phyloP scores from a whole-genome alignment of 2,888 invertebrate genomes.

The Scotopteryx bipunctaria region DNA sequence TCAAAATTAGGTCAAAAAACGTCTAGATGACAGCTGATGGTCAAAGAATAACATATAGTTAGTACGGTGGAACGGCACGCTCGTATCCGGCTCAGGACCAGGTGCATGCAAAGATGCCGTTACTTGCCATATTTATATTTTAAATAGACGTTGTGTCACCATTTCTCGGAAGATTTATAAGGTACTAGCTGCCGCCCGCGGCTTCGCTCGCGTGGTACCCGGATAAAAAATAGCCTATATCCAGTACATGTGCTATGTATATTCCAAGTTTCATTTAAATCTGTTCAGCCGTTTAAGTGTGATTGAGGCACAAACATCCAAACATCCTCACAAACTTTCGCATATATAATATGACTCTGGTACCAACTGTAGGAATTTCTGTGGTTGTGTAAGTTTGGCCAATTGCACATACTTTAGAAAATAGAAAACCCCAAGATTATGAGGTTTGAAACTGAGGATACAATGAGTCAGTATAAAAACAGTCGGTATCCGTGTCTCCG shows the following conservation, averaged over 20 bases:
- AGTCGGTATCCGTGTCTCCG: background rate
- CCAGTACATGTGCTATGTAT: too few species aligned
- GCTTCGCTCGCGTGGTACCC: too few species aligned
- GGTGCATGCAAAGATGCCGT: constrained; percentile 32
- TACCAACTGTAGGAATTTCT: too few species aligned
- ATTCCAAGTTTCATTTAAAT: too few species aligned
- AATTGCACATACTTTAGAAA: background rate
- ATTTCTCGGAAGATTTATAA: constrained; percentile 32
- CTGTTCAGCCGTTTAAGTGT: too few species aligned
- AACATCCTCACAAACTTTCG: too few species aligned
- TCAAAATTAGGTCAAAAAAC: background rate
- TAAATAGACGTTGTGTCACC: constrained; percentile 33
- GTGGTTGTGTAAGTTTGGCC: too few species aligned
- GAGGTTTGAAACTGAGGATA: background rate
- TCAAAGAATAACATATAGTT: constrained; percentile 4
- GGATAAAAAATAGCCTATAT: too few species aligned
- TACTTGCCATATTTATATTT: constrained; percentile 38
- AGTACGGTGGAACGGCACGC: constrained; percentile 13
- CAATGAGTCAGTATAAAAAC: background rate
- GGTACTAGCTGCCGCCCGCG: too few species aligned
- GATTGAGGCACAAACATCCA: too few species aligned
- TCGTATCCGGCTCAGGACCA: constrained; percentile 28
- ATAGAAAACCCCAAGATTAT: background rate
- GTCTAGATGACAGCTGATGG: constrained; percentile 15
- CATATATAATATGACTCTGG: too few species aligned